Conservation (phyloP, 1,140 invertebrate genomes). For the Lutraria rhynchaena region DNA sequence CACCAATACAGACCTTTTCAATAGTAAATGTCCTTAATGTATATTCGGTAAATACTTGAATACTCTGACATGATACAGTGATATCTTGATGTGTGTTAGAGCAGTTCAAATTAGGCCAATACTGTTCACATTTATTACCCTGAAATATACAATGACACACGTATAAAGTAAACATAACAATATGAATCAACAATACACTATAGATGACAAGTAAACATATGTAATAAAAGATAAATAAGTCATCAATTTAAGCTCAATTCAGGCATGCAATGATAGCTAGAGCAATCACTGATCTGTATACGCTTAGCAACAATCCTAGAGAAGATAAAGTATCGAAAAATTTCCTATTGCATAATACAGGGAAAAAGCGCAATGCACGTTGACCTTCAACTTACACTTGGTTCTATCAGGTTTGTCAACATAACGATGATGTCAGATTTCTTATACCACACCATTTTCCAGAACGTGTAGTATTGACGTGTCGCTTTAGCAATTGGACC, state of each 20-base stretch:
- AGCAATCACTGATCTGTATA: too few relatives aligned
- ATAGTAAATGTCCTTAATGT: background rate
- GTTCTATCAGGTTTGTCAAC: constrained; percentile 4
- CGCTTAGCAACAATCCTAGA: background rate
- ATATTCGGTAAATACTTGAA: background rate
- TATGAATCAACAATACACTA: background rate
- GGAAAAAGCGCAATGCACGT: too few relatives aligned
- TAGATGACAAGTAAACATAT: background rate
- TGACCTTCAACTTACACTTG: background rate
- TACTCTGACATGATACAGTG: background rate
- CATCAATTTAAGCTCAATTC: background rate
- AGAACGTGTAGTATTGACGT: background rate
- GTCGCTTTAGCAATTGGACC: background rate
- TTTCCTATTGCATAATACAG: too few relatives aligned
- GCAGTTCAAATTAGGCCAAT: background rate
- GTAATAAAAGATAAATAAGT: background rate
- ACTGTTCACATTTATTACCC: too few relatives aligned
- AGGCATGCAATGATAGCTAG: background rate
- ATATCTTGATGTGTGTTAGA: background rate
- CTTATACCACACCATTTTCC: background rate
- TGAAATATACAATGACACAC: too few relatives aligned
- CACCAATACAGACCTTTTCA: constrained; percentile 1
- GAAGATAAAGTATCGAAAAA: too few relatives aligned
- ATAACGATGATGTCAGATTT: background rate
- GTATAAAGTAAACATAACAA: too few relatives aligned